Evolutionary conservation across 2,797 vertebrate species (phyloP), one percentile per base, ranked within the genome.

Genomic region (Catharus ustulatus): DNA sequence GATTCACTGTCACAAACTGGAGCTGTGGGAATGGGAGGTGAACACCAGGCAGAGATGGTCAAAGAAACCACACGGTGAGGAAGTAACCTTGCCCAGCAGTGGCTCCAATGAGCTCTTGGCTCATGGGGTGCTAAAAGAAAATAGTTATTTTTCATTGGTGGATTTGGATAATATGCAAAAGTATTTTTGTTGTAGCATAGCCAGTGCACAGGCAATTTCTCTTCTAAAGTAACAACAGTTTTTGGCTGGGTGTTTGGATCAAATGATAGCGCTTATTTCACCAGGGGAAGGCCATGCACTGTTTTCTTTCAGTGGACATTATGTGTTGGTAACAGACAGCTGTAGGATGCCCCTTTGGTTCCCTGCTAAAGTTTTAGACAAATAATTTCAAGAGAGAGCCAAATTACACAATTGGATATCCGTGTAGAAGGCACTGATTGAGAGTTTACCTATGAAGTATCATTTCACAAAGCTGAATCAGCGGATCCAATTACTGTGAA

Each of bases 31-130:
- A 22, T 1, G 1, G 26, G 26, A 5, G 4, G 38, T 17, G 62
- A 62, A 13, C 3, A 6, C 9, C 48, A 7, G 15, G 26, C 2
- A 15, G 45, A n/a, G 29, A 4, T 1, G 3, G 48, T 12, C 76
- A 34, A 17, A 59, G 36, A 32, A 83, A 34, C 42, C 32, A 13
- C 45, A 11, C 0, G 1, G 22, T 18, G 48, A 80, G 30, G 30
- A 45, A 64, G 3, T 5, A 29, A 26, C 36, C 42, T 52, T 3
- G 11, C 17, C 40, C 38, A 48, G 49, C 23, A 34, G 38, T 6
- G 15, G 29, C 24, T 67, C 42, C 48, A 23, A 24, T 4, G 34
- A 76, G 59, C 20, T 57, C n/a, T 5, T 77, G 68, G 61, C 43
- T 85, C 15, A 2, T 5, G 66, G n/a, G 5, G 10, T 38, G 59